These are phyloP conservation scores for Orthosia incerta DNA, from an alignment of 2,888 invertebrate genomes.

Conservation along the genomic window DNA sequence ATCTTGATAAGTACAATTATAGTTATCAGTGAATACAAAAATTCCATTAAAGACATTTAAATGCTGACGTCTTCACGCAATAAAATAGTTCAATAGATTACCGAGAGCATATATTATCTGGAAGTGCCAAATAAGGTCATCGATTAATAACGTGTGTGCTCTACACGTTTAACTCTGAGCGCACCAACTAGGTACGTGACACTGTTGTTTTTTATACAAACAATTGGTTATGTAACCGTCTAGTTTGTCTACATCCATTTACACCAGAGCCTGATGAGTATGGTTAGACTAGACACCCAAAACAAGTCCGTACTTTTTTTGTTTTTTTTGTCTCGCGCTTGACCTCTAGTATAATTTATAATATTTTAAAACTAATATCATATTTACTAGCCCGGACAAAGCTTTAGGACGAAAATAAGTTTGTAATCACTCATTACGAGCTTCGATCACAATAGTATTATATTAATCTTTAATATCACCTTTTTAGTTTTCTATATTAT, in stretches of 20 bases:
- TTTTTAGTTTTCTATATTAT: not conserved
- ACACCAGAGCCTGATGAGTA: not conserved
- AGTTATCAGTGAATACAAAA: conserved; percentile 49
- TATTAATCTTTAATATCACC: not conserved
- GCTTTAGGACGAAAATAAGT: not conserved
- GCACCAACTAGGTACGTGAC: conserved; percentile 37
- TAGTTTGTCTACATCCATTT: not conserved
- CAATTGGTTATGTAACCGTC: not conserved
- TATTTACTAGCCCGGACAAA: not conserved
- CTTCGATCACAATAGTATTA: not conserved
- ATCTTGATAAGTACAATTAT: conserved; percentile 40
- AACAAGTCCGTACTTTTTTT: not conserved
- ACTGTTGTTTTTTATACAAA: conserved; percentile 2
- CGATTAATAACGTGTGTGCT: conserved; percentile 56
- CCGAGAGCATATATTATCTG: conserved; percentile 60
- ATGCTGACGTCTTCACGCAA: conserved; percentile 50
- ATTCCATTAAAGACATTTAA: conserved; percentile 50
- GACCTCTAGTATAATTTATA: too few species aligned
- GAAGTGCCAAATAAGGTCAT: conserved; percentile 64
- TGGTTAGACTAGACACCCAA: not conserved
- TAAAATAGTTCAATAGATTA: conserved; percentile 63
- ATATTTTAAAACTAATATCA: too few species aligned
- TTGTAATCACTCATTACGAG: not conserved
- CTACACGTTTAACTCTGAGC: conserved; percentile 40
- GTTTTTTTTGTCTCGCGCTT: too few species aligned